Evolutionary conservation across 2,888 invertebrate species (phyloP).

Genomic region (Fragum whitleyi): DNA sequence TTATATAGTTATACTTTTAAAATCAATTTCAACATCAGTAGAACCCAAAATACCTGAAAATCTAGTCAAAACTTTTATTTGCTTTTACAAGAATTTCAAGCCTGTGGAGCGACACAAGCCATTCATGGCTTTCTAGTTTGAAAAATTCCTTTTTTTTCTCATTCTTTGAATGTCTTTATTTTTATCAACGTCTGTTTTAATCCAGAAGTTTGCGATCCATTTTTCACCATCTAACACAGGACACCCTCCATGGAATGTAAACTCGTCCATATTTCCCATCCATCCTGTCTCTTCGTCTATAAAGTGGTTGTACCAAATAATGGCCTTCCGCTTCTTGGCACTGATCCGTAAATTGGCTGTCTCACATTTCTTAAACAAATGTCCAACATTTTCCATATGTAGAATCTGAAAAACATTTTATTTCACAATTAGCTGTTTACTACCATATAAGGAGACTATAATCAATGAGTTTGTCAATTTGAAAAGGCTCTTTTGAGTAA

Average conservation of each 20-base stretch:
- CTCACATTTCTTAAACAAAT: constrained; percentile 70
- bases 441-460: too few species aligned
- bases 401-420: constrained; percentile 46
- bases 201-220: constrained; percentile 82
- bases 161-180: constrained; percentile 64
- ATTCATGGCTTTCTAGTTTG: too few species aligned
- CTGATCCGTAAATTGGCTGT: constrained; percentile 68
- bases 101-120: too few species aligned
- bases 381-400: constrained; percentile 45
- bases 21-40: too few species aligned
- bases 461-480: too few species aligned
- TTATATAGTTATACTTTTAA: too few species aligned
- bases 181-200: constrained; percentile 73
- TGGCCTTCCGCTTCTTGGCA: constrained; percentile 74
- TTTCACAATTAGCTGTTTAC: too few species aligned
- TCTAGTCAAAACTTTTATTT: too few species aligned
- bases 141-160: constrained; percentile 36
- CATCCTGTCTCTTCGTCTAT: constrained; percentile 70
- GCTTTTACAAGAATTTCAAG: too few species aligned
- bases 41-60: too few species aligned
- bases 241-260: constrained; percentile 77
- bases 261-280: constrained; percentile 73
- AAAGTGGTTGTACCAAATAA: constrained; percentile 80
- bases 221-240: constrained; percentile 74
- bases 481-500: too few species aligned